phyloP scores from a whole-genome alignment of 2,888 invertebrate genomes.

The Oxytorus armatus region DNA sequence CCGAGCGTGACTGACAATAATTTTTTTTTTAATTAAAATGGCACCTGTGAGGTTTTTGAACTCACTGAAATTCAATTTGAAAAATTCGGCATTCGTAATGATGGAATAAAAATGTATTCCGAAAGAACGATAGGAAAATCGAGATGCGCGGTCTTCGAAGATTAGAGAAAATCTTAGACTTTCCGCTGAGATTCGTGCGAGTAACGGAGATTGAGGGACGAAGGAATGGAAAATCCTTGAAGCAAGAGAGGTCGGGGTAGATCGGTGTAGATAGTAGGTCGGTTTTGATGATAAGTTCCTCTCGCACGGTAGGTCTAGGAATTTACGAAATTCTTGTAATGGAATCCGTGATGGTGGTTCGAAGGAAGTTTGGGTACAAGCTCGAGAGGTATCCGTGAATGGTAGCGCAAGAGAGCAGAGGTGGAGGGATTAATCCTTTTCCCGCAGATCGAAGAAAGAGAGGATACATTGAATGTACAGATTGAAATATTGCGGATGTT shows the following conservation, averaged over 20 bases:
- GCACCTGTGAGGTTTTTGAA: too few relatives aligned
- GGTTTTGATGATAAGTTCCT: conserved; percentile 37
- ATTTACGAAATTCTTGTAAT: conserved; percentile 57
- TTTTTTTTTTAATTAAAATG: too few relatives aligned
- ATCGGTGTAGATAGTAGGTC: conserved; percentile 1
- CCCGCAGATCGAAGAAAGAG: neutral
- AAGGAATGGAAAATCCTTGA: conserved; percentile 1
- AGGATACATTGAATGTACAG: conserved; percentile 27
- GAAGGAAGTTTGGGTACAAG: conserved; percentile 36
- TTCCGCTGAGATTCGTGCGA: neutral
- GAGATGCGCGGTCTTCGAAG: neutral
- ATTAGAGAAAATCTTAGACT: neutral
- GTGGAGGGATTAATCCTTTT: conserved; percentile 27
- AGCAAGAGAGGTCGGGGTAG: conserved; percentile 12
- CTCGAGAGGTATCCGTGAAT: conserved; percentile 36
- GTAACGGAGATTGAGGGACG: neutral
- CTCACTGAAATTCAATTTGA: too few relatives aligned
- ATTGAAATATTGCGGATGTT: conserved; percentile 25
- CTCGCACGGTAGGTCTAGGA: conserved; percentile 22
- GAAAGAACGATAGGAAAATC: neutral
- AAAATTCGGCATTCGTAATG: too few relatives aligned
- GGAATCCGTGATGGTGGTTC: conserved; percentile 44
- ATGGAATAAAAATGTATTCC: too few relatives aligned
- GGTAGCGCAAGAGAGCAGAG: neutral
- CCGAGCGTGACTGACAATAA: too few relatives aligned